These are phyloP conservation scores for Bombus terrestris DNA, from an alignment of 1,140 invertebrate genomes.

Conservation along the genomic window DNA sequence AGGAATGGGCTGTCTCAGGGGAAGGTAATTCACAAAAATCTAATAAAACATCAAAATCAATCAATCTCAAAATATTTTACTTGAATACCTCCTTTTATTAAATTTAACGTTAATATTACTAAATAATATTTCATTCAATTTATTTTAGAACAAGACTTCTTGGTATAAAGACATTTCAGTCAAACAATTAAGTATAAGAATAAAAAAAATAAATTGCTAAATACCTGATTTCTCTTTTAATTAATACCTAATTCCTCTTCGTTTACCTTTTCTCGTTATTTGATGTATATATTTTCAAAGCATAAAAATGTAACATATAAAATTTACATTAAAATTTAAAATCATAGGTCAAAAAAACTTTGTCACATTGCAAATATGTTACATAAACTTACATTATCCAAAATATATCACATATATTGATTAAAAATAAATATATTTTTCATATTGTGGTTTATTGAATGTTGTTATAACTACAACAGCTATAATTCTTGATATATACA, in stretches of 20 bases:
- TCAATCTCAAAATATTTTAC: conserved; percentile 37
- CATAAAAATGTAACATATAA: not conserved
- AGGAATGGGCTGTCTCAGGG: conserved; percentile 64
- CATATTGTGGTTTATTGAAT: not conserved
- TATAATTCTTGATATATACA: not conserved
- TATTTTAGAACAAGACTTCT: not conserved
- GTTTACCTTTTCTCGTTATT: not conserved
- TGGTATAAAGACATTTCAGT: not conserved
- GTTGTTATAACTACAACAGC: too few species aligned
- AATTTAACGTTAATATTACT: not conserved
- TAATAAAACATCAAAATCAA: conserved; percentile 68
- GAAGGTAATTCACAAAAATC: conserved; percentile 64
- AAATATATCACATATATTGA: not conserved
- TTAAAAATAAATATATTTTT: not conserved
- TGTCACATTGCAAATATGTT: not conserved
- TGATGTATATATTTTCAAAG: not conserved
- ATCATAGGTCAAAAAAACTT: not conserved
- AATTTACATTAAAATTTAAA: not conserved
- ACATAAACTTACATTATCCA: not conserved
- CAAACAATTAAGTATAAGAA: not conserved
- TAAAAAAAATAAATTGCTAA: not conserved
- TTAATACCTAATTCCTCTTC: not conserved
- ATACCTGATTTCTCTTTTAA: not conserved
- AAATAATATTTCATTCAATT: not conserved
- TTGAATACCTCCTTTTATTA: not conserved